A percentile compares a stretch with the other conserved stretches of the same genome.
phyloP scores from a whole-genome alignment of 2,888 invertebrate genomes.

The Leptogaster cylindrica region DNA sequence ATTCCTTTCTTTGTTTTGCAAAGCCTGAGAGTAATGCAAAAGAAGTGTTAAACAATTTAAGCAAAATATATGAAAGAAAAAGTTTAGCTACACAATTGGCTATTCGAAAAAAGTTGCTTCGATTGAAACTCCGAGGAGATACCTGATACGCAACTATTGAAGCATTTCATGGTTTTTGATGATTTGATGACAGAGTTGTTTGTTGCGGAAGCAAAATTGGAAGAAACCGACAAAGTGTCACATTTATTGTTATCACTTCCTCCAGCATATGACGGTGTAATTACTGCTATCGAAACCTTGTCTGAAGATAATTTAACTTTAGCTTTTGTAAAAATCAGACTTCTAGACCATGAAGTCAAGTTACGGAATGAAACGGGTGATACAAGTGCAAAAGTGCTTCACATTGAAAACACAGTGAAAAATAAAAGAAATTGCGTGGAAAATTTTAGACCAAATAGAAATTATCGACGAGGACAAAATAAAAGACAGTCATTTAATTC shows the following conservation, averaged over 20 bases:
- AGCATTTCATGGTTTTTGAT: slow-evolving; percentile 53
- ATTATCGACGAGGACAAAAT: no score
- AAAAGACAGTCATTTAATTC: no score
- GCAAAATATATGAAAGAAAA: neutral
- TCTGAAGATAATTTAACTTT: slow-evolving; percentile 53
- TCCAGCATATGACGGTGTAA: slow-evolving; percentile 54
- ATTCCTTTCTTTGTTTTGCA: no score
- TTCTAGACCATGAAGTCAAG: slow-evolving; percentile 49
- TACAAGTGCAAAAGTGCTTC: slow-evolving; percentile 52
- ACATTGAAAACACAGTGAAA: slow-evolving; percentile 38
- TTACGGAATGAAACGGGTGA: slow-evolving; percentile 46
- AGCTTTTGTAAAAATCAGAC: slow-evolving; percentile 54
- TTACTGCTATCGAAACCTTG: slow-evolving; percentile 57
- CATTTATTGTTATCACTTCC: slow-evolving; percentile 56
- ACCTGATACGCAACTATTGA: neutral
- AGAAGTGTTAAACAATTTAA: neutral
- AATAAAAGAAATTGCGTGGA: neutral
- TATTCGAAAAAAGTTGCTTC: neutral
- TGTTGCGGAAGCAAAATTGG: slow-evolving; percentile 55
- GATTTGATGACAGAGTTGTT: slow-evolving; percentile 53
- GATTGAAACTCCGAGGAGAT: neutral
- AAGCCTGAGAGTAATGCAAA: no score
- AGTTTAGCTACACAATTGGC: neutral
- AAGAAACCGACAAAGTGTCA: slow-evolving; percentile 55
- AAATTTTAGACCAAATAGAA: neutral